Conservation (phyloP, 2,888 invertebrate genomes). For the Limnephilus auricula region DNA sequence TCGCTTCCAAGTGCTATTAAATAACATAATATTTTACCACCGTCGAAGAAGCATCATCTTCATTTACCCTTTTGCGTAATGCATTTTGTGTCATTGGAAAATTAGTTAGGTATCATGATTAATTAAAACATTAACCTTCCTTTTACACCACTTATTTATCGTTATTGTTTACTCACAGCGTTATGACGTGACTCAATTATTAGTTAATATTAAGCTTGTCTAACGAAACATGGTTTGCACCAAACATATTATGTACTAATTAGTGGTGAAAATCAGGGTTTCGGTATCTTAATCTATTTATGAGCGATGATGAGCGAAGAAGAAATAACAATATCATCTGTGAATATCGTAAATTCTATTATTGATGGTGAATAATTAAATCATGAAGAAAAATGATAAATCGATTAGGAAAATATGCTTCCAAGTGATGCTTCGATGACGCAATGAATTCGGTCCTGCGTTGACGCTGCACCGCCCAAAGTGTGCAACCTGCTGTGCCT, state of each 20-base stretch:
- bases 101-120: background rate
- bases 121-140: background rate
- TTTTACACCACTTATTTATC: background rate
- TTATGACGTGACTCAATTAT: background rate
- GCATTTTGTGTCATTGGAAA: background rate
- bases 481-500: constrained; percentile 39
- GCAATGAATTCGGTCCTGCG: constrained; percentile 35
- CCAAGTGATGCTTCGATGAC: background rate
- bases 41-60: background rate
- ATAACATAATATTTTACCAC: background rate
- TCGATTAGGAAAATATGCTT: background rate
- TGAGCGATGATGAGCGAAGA: too few relatives aligned
- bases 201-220: too few relatives aligned
- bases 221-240: too few relatives aligned
- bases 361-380: too few relatives aligned
- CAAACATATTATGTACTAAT: too few relatives aligned
- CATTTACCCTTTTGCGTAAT: background rate
- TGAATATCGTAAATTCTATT: too few relatives aligned
- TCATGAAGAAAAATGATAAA: too few relatives aligned
- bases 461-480: constrained; percentile 39
- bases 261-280: too few relatives aligned
- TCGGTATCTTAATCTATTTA: too few relatives aligned
- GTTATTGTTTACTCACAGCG: background rate
- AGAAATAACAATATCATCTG: too few relatives aligned
- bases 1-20: background rate